These are phyloP conservation scores for Heliconius hewitsoni DNA, from an alignment of 1,140 invertebrate species.

Conservation along the genomic window DNA sequence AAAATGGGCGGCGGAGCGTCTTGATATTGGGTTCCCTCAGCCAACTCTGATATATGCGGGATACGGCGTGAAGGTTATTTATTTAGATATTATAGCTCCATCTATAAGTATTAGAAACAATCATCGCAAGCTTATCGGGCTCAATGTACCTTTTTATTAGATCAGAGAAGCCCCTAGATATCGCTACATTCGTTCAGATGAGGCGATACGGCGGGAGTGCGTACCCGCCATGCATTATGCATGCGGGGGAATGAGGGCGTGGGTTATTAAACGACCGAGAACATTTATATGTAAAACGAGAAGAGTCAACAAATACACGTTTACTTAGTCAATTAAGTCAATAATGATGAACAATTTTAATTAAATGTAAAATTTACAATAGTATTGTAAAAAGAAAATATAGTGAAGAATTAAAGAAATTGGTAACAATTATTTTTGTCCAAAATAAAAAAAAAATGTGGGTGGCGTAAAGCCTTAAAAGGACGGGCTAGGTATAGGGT, in stretches of 20 bases:
- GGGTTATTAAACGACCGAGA: not conserved
- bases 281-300: slow-evolving; percentile 3
- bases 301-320: not conserved
- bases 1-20: too few relatives aligned
- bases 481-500: too few relatives aligned
- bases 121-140: not conserved
- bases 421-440: too few relatives aligned
- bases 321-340: not conserved
- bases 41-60: too few relatives aligned
- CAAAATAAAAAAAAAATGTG: not conserved
- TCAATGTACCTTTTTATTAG: slow-evolving; percentile 8
- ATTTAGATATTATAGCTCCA: too few relatives aligned
- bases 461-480: too few relatives aligned
- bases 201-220: not conserved
- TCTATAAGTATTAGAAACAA: not conserved
- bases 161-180: not conserved
- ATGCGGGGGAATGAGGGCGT: slow-evolving; percentile 29
- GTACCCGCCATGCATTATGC: slow-evolving; percentile 49
- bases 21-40: too few relatives aligned
- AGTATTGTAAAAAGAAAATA: too few relatives aligned
- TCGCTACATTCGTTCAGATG: not conserved
- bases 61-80: too few relatives aligned
- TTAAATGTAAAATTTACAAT: too few relatives aligned
- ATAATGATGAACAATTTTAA: too few relatives aligned
- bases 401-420: too few relatives aligned